phyloP scores from a whole-genome alignment of 2,888 invertebrate genomes.

The Tetropium fuscum region DNA sequence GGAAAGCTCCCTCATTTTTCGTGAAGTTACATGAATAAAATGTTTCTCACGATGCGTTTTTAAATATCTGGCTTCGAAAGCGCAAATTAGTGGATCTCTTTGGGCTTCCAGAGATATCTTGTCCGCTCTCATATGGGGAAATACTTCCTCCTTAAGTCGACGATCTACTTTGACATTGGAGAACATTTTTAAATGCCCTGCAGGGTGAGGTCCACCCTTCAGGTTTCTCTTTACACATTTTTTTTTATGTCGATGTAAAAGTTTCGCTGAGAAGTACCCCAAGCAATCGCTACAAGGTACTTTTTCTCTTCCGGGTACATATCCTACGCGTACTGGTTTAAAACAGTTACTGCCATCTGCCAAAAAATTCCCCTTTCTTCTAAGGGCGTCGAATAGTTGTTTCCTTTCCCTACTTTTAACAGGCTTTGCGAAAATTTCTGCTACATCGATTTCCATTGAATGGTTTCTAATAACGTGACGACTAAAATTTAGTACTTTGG shows the following conservation, averaged over 20 bases:
- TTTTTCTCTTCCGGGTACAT: not conserved
- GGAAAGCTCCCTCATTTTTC: slow-evolving; percentile 18
- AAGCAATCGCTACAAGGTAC: slow-evolving; percentile 31
- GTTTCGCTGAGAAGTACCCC: slow-evolving; percentile 33
- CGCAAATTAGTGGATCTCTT: slow-evolving; percentile 13
- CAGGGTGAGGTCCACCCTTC: not conserved
- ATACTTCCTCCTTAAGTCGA: not conserved
- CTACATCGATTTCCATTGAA: slow-evolving; percentile 24
- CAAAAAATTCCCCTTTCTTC: slow-evolving; percentile 29
- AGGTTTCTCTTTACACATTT: slow-evolving; percentile 4
- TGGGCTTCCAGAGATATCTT: not conserved
- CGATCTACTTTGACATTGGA: slow-evolving; percentile 25
- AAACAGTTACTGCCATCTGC: not conserved
- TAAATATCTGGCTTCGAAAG: slow-evolving; percentile 37
- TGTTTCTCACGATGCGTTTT: slow-evolving; percentile 39
- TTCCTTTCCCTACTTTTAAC: slow-evolving; percentile 21
- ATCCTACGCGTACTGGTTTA: slow-evolving; percentile 14
- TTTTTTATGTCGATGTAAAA: slow-evolving; percentile 31
- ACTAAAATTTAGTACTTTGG: slow-evolving; percentile 26
- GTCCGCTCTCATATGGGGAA: not conserved
- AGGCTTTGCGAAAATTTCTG: slow-evolving; percentile 20
- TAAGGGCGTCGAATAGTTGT: slow-evolving; percentile 8
- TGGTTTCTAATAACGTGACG: slow-evolving; percentile 27
- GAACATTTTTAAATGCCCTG: not conserved
- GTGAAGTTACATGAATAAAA: slow-evolving; percentile 11